Base-by-base conservation (phyloP, 2,888 invertebrate species). In the Chesias legatella region DNA sequence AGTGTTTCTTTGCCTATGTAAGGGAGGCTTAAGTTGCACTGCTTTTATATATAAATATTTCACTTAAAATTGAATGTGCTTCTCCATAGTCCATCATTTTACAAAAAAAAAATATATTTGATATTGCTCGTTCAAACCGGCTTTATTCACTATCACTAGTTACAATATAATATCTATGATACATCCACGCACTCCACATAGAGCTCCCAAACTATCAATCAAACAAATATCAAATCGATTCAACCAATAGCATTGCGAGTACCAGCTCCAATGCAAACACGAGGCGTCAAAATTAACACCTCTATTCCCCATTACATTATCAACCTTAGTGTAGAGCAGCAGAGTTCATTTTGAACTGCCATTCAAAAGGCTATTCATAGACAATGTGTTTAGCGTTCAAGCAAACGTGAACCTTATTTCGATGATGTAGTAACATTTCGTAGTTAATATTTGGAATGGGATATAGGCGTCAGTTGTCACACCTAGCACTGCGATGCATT, bases 391-490 rank as follows among this genome's bases (percentile, higher is more conserved):
- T 32, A 3, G 6, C 11, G 1, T 1, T 4, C 61, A 66, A 36
- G 17, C 43, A 1, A 78, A 62, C 62, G 31, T 54, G 22, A 39
- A 57, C 61, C 49, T 56, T 77, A 64, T 31, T 0, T 0, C 8
- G 0, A 29, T 6, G 21, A 0, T 0, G 22, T 66, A 77, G 49
- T 62, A 72, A 58, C 38, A 41, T 56, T 56, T 46, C n/a, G 28
- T 22, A 45, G 25, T 44, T 25, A 46, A 36, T 42, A 60, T 36
- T 58, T 55, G 54, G 53, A 54, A 67, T 66, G 52, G 56, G 56
- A 59, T 68, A 77, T 63, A 83, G 81, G 85, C 84, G 86, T 86
- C 69, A 86, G 79, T 80, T 85, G 85, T 86, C 86, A 86, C 86
- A 86, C 86, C 85, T 85, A 34, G 8, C 8, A 0, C 1, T 3